These are phyloP conservation scores for Callyntrura guangdongensis DNA, from an alignment of 2,888 invertebrate species.

Conservation along the genomic window DNA sequence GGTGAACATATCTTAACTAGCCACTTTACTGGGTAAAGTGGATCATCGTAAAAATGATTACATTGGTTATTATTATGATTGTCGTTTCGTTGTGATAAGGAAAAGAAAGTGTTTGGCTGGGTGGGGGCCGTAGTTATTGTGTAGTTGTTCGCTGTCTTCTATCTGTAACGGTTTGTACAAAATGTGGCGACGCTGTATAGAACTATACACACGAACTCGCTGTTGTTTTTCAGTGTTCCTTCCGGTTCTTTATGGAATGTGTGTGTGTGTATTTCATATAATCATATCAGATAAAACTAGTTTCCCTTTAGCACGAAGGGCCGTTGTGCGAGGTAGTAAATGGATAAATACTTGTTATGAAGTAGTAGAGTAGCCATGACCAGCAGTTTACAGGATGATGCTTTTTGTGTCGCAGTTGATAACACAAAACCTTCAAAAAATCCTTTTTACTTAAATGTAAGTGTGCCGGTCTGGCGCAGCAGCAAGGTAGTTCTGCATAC, in stretches of 20 bases:
- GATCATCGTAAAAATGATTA: conserved; percentile 75
- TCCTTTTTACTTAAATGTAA: background rate
- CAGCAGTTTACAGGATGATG: conserved; percentile 18
- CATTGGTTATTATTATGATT: conserved; percentile 67
- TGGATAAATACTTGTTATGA: background rate
- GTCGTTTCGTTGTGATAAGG: conserved; percentile 45
- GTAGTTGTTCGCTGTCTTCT: background rate
- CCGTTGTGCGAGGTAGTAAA: background rate
- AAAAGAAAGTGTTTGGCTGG: conserved; percentile 1
- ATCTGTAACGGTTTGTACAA: background rate
- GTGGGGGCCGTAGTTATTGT: conserved; percentile 16
- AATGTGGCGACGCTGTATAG: conserved; percentile 13
- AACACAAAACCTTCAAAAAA: conserved; percentile 14
- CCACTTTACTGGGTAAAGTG: conserved; percentile 53
- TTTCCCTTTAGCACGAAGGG: background rate
- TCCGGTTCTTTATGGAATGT: conserved; percentile 4
- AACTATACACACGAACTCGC: background rate
- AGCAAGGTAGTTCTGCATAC: background rate
- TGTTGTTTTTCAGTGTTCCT: background rate
- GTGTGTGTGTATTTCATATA: background rate
- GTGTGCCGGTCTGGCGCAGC: background rate
- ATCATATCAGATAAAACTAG: background rate
- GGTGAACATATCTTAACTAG: background rate
- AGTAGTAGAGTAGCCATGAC: background rate
- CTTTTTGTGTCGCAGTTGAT: conserved; percentile 8